Base-by-base conservation (phyloP, 2,888 invertebrate species). In the Mantis religiosa region DNA sequence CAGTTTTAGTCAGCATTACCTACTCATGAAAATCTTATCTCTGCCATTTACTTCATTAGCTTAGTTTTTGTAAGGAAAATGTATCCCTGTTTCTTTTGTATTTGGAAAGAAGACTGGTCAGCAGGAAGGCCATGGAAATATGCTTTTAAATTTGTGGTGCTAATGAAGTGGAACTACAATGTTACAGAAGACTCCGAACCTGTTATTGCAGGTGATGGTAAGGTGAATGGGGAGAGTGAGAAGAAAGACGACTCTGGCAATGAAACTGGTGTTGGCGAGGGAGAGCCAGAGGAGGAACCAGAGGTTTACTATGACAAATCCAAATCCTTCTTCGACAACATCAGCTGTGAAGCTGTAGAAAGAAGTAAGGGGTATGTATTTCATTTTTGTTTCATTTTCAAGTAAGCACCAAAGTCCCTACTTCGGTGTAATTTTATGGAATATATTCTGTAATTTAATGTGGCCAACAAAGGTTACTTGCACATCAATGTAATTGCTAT, bases 271-370 rank as follows among this genome's bases (percentile, higher is more conserved):
- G 97, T 97, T 54, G 97, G 97, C 3, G 97, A 97, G 92, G 95
- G 96, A 25, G 97, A 97, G 92, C 95, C 95, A 15, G 97, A 97
- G 90, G 96, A 96, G 87, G 93, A 93, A 28, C 94, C 94, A 25
- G 95, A 95, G 91, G 95, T 95, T 91, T 95, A 95, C 90, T 99
- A 99, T 93, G 98, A 99, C 94, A 99, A 99, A 94, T 95, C 96
- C 91, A 98, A 98, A 94, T 99, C 99, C 91, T 99, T 99, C 96
- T 99, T 99, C 93, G 99, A 99, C 94, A 98, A 97, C 93, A 99
- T 99, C 92, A 99, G 99, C 91, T 99, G 99, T 93, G 99, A 99
- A 93, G 98, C 99, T 90, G 97, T 98, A 82, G 99, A 99, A 93
- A 96, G 98, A 93, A 96, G 94, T 93, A 95, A 95, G 93, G 95